Conservation (phyloP, 2,888 invertebrate species). For the Cetonia aurata region DNA sequence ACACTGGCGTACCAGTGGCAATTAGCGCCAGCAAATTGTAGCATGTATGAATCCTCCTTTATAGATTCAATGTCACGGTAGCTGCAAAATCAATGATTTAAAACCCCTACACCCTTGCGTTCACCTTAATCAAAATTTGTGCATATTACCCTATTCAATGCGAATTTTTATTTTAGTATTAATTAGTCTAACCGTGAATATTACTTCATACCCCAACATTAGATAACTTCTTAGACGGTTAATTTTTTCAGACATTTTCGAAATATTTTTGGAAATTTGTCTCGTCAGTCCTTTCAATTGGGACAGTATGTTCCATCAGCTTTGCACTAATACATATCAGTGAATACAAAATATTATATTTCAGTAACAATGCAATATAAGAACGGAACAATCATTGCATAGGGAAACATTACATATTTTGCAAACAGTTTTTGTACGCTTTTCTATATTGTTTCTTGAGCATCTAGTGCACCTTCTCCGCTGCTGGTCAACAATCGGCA, state of each 20-base stretch:
- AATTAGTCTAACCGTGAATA: background rate
- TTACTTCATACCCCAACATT: background rate
- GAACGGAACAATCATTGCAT: background rate
- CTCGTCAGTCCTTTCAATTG: background rate
- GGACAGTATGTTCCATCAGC: conserved; percentile 5
- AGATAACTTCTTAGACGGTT: background rate
- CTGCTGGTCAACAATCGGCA: background rate
- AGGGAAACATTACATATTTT: background rate
- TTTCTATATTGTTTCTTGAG: too few relatives aligned
- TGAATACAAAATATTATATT: too few relatives aligned
- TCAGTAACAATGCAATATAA: too few relatives aligned
- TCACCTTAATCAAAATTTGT: too few relatives aligned
- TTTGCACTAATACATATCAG: background rate
- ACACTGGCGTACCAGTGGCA: too few relatives aligned
- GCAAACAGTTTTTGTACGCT: too few relatives aligned
- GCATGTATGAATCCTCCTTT: too few relatives aligned
- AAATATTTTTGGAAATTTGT: background rate
- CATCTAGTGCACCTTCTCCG: background rate
- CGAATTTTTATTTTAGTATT: too few relatives aligned
- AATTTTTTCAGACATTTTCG: conserved; percentile 4
- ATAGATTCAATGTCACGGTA: too few relatives aligned
- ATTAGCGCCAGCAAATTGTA: too few relatives aligned
- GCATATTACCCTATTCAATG: background rate
- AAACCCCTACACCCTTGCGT: too few relatives aligned
- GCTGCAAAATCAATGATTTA: too few relatives aligned